A percentile compares a stretch with the other conserved stretches of the same genome.
Evolutionary conservation across 2,113 vertebrate genomes (phyloP).

Genomic region (Labeo catla): DNA sequence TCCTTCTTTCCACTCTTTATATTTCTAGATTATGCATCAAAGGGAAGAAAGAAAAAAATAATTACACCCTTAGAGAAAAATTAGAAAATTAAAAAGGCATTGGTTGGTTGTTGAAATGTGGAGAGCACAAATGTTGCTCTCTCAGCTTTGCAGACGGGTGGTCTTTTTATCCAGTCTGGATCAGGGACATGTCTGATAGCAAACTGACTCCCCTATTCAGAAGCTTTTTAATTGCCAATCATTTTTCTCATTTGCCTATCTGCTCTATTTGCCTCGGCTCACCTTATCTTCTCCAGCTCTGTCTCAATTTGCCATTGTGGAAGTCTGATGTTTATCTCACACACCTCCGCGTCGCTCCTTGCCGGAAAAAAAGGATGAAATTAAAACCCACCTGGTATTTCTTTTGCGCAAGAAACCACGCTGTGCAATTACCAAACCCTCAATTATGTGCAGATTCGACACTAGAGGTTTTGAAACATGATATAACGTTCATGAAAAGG

Average conservation of each 20-base stretch:
- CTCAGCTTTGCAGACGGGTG: not conserved
- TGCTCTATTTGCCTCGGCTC: not conserved
- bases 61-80: not conserved
- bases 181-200: constrained; percentile 6
- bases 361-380: not conserved
- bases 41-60: not conserved
- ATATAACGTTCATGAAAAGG: not conserved
- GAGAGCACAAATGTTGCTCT: not conserved
- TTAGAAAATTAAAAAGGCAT: not conserved
- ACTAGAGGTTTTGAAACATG: constrained; percentile 29
- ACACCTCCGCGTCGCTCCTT: not conserved
- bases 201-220: not conserved
- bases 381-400: constrained; percentile 16
- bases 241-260: constrained; percentile 31
- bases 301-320: constrained; percentile 38
- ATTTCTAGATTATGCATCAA: not conserved
- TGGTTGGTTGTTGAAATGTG: not conserved
- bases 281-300: constrained; percentile 21
- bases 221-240: constrained; percentile 28
- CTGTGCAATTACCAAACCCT: constrained; percentile 32
- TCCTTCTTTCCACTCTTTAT: not conserved
- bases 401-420: not conserved
- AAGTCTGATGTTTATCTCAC: constrained; percentile 20
- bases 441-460: constrained; percentile 28
- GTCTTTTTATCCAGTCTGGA: constrained; percentile 7